Percentiles rank a stretch among this genome's conserved stretches.
phyloP scores from a whole-genome alignment of 2,113 vertebrate species.

The Otis tarda region DNA sequence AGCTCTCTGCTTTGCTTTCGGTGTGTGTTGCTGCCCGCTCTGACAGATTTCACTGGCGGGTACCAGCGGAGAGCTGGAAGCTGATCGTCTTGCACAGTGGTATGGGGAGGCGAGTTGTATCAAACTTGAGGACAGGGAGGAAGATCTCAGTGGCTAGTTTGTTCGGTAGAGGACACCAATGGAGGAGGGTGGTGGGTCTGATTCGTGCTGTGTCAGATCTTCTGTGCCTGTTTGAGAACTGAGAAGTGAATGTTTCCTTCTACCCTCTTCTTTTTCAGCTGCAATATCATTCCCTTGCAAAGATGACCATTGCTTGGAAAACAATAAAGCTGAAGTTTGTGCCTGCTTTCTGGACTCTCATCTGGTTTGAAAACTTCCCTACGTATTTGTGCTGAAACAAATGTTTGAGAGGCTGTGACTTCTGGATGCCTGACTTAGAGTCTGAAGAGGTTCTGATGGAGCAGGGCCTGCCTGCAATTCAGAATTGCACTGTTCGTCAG shows the following conservation, averaged over 20 bases:
- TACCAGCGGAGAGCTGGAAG: neutral
- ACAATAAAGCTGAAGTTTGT: neutral
- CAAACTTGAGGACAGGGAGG: neutral
- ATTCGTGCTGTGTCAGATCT: neutral
- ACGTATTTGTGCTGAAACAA: neutral
- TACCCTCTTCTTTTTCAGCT: conserved; percentile 61
- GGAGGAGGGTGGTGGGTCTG: neutral
- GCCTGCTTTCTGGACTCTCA: neutral
- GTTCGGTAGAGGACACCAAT: neutral
- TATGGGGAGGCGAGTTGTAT: fast-evolving
- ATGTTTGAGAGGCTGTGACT: neutral
- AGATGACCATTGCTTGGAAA: conserved; percentile 63
- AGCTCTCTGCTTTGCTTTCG: neutral
- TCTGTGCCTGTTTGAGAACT: neutral
- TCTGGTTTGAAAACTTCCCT: neutral
- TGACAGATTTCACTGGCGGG: neutral
- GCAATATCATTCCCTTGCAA: conserved; percentile 79
- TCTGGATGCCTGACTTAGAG: neutral
- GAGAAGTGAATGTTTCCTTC: neutral
- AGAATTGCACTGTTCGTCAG: neutral
- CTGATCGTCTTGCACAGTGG: neutral
- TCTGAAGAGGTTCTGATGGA: neutral
- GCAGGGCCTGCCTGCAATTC: neutral
- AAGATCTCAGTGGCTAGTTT: neutral
- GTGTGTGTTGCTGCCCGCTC: neutral